Conservation (phyloP, 2,797 vertebrate genomes). For the Distichodus sexfasciatus region DNA sequence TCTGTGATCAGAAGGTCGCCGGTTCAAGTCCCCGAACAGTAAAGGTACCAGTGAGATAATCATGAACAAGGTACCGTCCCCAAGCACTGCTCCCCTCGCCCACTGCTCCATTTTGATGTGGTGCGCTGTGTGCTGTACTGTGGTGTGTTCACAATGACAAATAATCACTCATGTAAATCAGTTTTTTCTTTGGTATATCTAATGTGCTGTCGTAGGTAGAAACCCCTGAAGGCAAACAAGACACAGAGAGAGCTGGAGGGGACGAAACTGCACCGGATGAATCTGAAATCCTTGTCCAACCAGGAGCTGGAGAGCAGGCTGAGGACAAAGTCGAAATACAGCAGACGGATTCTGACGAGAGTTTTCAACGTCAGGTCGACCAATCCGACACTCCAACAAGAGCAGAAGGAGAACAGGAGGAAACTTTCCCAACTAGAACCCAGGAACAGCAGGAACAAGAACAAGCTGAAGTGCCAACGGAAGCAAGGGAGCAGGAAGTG, state of each 20-base stretch:
- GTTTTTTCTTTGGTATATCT: no score
- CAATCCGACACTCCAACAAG: neutral
- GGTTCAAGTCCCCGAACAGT: no score
- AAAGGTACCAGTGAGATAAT: no score
- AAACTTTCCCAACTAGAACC: neutral
- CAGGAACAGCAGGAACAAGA: slow-evolving; percentile 11
- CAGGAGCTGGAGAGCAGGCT: neutral
- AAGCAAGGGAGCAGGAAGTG: neutral
- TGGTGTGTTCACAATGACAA: no score
- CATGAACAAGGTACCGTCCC: no score
- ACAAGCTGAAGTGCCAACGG: neutral
- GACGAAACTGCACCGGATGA: slow-evolving; percentile 26
- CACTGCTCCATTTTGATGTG: no score
- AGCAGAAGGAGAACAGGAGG: slow-evolving; percentile 18
- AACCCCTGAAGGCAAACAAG: slow-evolving; percentile 23
- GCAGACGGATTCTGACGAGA: slow-evolving; percentile 15
- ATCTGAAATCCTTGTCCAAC: neutral
- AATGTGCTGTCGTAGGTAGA: no score
- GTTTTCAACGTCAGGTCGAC: neutral
- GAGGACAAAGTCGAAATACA: slow-evolving; percentile 7
- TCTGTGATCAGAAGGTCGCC: no score
- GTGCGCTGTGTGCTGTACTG: no score
- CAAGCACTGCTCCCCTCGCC: no score
- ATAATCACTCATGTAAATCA: no score
- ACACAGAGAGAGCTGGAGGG: slow-evolving; percentile 5